These are phyloP conservation scores for Blera fallax DNA, from an alignment of 2,888 invertebrate species.

Conservation along the genomic window DNA sequence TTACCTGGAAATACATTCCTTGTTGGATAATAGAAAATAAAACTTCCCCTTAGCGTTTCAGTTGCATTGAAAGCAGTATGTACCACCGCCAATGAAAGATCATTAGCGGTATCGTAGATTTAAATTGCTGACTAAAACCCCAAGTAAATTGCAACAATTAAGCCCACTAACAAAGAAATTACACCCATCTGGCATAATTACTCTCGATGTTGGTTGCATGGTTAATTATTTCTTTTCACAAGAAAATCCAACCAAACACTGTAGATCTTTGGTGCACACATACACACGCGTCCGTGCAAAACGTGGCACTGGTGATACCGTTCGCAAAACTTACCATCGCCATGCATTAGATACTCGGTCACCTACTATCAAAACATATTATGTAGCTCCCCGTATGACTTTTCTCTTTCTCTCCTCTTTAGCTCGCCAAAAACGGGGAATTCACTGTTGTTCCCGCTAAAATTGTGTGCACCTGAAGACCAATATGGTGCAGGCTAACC, in stretches of 20 bases:
- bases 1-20: not conserved
- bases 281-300: not conserved
- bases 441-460: constrained; percentile 59
- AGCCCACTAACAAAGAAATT: constrained; percentile 30
- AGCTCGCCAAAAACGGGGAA: constrained; percentile 50
- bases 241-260: constrained; percentile 33
- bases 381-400: constrained; percentile 18
- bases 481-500: constrained; percentile 48
- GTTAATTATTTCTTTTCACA: constrained; percentile 30
- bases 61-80: constrained; percentile 9
- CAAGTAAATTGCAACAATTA: constrained; percentile 57
- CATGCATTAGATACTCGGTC: constrained; percentile 50
- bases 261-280: constrained; percentile 7
- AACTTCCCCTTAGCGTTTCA: constrained; percentile 6
- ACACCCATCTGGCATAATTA: constrained; percentile 34
- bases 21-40: not conserved
- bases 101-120: constrained; percentile 40
- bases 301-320: constrained; percentile 57
- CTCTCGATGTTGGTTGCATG: constrained; percentile 17
- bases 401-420: constrained; percentile 12
- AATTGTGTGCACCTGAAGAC: constrained; percentile 40
- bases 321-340: constrained; percentile 19
- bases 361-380: constrained; percentile 64
- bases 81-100: constrained; percentile 9
- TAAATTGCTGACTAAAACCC: constrained; percentile 30